Conservation (phyloP, 2,113 vertebrate genomes). For the Cariama cristata region DNA sequence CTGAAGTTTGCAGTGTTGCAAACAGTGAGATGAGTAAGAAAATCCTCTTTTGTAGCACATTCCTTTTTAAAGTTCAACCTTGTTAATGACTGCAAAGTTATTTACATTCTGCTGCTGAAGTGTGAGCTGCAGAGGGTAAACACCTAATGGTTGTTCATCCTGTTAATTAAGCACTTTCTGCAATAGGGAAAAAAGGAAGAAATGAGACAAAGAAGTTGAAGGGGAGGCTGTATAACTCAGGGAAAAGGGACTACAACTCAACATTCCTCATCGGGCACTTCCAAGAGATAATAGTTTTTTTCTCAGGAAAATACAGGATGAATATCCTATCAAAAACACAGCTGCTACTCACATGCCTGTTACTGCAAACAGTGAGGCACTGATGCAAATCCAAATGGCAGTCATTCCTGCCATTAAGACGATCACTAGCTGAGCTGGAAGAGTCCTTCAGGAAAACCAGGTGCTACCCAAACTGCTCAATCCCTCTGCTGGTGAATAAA, state of each 20-base stretch:
- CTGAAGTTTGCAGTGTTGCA: neutral
- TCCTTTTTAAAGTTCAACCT: constrained; percentile 56
- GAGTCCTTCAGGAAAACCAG: neutral
- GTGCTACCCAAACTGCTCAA: neutral
- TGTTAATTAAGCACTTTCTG: constrained; percentile 41
- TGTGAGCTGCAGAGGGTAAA: constrained; percentile 46
- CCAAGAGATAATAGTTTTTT: neutral
- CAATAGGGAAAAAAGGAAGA: neutral
- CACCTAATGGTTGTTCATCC: constrained; percentile 51
- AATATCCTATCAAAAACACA: neutral
- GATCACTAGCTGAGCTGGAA: neutral
- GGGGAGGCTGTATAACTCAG: neutral
- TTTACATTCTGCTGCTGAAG: constrained; percentile 45
- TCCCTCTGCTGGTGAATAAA: neutral
- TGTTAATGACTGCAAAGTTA: constrained; percentile 46
- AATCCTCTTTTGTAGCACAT: constrained; percentile 11
- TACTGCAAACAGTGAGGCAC: neutral
- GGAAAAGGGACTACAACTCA: neutral
- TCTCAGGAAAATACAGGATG: neutral
- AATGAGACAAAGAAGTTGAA: neutral
- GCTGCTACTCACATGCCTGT: neutral
- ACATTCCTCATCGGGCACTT: neutral
- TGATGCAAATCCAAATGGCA: neutral
- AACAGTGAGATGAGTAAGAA: constrained; percentile 32
- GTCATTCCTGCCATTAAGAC: neutral